These are phyloP conservation scores for Adelphocoris suturalis DNA, from an alignment of 2,888 invertebrate genomes.

Conservation along the genomic window DNA sequence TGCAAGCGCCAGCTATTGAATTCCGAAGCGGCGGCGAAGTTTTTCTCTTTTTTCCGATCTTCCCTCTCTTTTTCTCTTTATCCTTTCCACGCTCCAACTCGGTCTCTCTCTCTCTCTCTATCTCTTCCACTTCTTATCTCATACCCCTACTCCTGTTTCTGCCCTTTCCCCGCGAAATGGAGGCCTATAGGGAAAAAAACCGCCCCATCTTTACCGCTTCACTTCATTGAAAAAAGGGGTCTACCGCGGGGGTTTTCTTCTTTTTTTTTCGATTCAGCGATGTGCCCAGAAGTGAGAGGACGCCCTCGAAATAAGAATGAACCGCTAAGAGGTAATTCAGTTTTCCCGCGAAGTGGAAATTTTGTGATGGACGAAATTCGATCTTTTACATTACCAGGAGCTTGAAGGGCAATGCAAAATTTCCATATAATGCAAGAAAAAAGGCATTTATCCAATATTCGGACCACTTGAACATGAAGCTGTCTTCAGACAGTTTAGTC, in stretches of 20 bases:
- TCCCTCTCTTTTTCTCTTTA: background rate
- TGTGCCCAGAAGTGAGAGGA: background rate
- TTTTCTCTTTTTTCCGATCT: background rate
- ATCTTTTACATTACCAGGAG: no score
- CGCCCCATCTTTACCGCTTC: conserved; percentile 47
- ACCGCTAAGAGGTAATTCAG: background rate
- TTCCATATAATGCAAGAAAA: no score
- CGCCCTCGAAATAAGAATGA: conserved; percentile 7
- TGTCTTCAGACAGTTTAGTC: no score
- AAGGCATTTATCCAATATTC: no score
- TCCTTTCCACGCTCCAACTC: no score
- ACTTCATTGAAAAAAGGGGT: conserved; percentile 62
- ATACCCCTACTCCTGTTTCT: no score
- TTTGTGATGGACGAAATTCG: background rate
- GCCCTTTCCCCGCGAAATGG: conserved; percentile 4
- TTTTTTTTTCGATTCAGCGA: background rate
- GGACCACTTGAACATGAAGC: no score
- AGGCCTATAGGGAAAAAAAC: background rate
- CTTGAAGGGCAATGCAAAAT: no score
- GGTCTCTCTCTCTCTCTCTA: background rate
- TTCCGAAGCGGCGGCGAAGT: conserved; percentile 18
- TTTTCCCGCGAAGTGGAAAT: no score
- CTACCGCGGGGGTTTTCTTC: background rate
- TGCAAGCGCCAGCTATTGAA: conserved; percentile 46
- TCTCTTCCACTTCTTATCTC: conserved; percentile 46